Evolutionary conservation across 2,113 vertebrate genomes (phyloP).

Genomic region (Lipotes vexillifer): DNA sequence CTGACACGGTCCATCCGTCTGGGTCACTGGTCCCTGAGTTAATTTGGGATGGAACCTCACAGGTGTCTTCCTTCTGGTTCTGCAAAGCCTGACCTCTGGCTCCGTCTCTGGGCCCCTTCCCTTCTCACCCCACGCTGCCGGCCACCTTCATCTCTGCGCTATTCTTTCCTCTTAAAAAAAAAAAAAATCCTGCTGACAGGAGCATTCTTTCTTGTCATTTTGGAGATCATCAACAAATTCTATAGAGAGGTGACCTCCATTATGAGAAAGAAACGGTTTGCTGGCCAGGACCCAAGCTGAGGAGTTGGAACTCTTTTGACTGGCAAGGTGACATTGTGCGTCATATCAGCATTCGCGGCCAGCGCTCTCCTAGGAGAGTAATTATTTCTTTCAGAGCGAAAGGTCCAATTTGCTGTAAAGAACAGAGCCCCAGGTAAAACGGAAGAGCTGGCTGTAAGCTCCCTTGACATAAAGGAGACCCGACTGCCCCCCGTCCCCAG

Average conservation of each 20-base stretch:
- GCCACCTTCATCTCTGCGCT: constrained; percentile 17
- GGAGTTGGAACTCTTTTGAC: constrained; percentile 68
- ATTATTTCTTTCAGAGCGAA: constrained; percentile 90
- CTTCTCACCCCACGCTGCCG: not conserved
- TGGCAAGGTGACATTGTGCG: constrained; percentile 95
- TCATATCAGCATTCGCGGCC: constrained; percentile 88
- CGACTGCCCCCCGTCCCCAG: not conserved
- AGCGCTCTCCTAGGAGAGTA: constrained; percentile 89
- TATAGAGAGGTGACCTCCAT: constrained; percentile 81
- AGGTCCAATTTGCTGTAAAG: constrained; percentile 92
- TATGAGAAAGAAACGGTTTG: constrained; percentile 62
- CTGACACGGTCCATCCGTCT: rapidly evolving
- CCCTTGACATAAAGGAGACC: constrained; percentile 38
- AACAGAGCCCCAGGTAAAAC: constrained; percentile 77
- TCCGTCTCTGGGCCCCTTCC: not conserved
- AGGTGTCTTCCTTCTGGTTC: not conserved
- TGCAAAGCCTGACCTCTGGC: constrained; percentile 55
- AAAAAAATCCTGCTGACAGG: constrained; percentile 71
- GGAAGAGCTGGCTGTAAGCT: constrained; percentile 79
- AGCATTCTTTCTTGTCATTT: constrained; percentile 72
- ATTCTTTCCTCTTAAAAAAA: constrained; percentile 44
- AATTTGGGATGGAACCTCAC: not conserved
- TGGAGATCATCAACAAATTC: constrained; percentile 76
- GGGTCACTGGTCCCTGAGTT: not conserved
- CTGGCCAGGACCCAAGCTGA: constrained; percentile 73